Evolutionary conservation across 2,797 vertebrate genomes (phyloP), one percentile per base, ranked within the genome.

Genomic region (Tokudaia tokunoshimensis): DNA sequence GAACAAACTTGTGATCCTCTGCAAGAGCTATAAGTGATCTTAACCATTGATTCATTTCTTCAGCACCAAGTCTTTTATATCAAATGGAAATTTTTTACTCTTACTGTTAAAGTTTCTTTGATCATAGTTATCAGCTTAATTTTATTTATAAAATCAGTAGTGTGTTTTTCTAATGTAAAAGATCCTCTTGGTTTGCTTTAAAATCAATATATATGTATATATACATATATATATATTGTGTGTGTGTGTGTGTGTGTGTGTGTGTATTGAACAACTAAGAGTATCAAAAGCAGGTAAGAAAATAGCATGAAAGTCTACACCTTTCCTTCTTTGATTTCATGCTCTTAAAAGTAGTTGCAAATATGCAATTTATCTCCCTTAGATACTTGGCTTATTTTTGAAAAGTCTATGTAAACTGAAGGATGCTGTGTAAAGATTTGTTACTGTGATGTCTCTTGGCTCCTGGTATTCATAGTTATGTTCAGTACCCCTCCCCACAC

Each of bases 131-230:
- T n/a, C 31, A 31, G 55, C 20, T 41, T 0, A 31, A 26, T 89
- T 86, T 78, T 94, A 89, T 89, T 94, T 96, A 67, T 81, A 63
- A 61, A 94, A 61, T 95, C 1, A 89, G 12, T 74, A 37, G 12
- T 75, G 0, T 80, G 22, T 12, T n/a, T 92, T 88, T 74, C 11
- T 44, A 91, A 79, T 55, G 81, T 92, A 50, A 74, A 93, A 57
- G 20, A 37, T 37, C 15, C 34, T 67, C 44, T 80, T 91, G 15
- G 52, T 75, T 91, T 81, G 15, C 22, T 37, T 78, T n/a, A 47
- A 6, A 41, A 0, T 90, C 44, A 72, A 70, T 88, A 22, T 81
- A 61, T 4, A 47, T 47, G 4, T 47, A 50, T 50, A 50, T 50
- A 50, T 50, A 50, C 7, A 52, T 52, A 52, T 12, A 52, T 52